phyloP scores from a whole-genome alignment of 2,888 invertebrate species.

The Choreutis nemorana region DNA sequence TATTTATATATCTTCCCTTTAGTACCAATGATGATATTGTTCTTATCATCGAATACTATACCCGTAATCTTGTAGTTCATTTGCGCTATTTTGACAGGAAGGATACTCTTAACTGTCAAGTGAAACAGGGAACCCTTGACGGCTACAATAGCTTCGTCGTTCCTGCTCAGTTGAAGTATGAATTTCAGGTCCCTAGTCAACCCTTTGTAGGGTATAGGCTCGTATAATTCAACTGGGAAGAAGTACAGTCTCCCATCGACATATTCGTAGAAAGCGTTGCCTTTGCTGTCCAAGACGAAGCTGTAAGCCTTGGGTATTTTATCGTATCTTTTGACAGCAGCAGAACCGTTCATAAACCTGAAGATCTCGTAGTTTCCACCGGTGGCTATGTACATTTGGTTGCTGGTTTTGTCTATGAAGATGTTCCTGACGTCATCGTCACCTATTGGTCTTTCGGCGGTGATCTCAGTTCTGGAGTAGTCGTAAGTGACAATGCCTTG shows the following conservation, averaged over 20 bases:
- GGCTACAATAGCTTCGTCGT: constrained; percentile 46
- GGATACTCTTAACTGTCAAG: constrained; percentile 33
- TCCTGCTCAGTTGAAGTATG: constrained; percentile 38
- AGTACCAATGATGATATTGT: constrained; percentile 48
- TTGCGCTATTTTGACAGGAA: constrained; percentile 46
- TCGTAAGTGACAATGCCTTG: constrained; percentile 49
- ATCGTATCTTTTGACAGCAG: constrained; percentile 46
- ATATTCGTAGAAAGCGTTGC: constrained; percentile 49
- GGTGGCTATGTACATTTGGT: constrained; percentile 48
- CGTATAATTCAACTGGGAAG: constrained; percentile 38
- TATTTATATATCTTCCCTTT: constrained; percentile 56
- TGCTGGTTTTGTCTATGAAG: constrained; percentile 44
- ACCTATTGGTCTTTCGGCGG: constrained; percentile 45
- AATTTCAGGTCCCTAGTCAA: constrained; percentile 50
- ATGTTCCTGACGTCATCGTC: constrained; percentile 51
- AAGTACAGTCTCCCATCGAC: constrained; percentile 51
- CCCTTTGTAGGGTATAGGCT: constrained; percentile 53
- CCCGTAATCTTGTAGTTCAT: constrained; percentile 52
- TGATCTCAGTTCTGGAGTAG: constrained; percentile 37
- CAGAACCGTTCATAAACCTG: constrained; percentile 42
- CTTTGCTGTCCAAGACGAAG: constrained; percentile 41
- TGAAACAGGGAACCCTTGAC: constrained; percentile 47
- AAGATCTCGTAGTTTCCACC: constrained; percentile 47
- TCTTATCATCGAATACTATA: constrained; percentile 40
- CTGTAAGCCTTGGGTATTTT: constrained; percentile 50